Evolutionary conservation across 2,797 vertebrate species (phyloP).

Genomic region (Sebastes itinus): DNA sequence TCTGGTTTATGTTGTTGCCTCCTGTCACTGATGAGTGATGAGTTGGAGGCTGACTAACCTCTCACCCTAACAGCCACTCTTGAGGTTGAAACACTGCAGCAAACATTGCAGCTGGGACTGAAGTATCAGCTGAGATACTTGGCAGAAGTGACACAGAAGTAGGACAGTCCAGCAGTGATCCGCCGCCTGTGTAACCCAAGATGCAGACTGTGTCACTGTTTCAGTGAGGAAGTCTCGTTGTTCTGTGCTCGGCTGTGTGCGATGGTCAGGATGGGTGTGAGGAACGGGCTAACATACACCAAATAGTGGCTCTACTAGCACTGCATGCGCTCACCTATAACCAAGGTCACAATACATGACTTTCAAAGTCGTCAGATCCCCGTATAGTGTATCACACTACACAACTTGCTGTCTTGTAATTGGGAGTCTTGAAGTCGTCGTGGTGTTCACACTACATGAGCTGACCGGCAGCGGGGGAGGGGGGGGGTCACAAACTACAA

Average conservation of each 20-base stretch:
- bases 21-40: neutral
- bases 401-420: too few relatives aligned
- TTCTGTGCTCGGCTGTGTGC: neutral
- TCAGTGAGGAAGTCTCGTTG: neutral
- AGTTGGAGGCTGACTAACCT: neutral
- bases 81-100: conserved; percentile 23
- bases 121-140: conserved; percentile 10
- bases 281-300: neutral
- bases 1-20: neutral
- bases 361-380: too few relatives aligned
- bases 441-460: too few relatives aligned
- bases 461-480: too few relatives aligned
- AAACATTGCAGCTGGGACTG: conserved; percentile 22
- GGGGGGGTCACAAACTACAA: too few relatives aligned
- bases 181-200: neutral
- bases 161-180: neutral
- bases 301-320: neutral
- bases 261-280: neutral
- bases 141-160: conserved; percentile 8
- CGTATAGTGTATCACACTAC: too few relatives aligned
- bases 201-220: neutral
- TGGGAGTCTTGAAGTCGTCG: too few relatives aligned
- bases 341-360: too few relatives aligned
- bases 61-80: neutral
- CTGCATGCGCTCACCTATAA: too few relatives aligned